Conservation (phyloP, 2,888 invertebrate genomes). For the Hemistola chrysoprasaria region DNA sequence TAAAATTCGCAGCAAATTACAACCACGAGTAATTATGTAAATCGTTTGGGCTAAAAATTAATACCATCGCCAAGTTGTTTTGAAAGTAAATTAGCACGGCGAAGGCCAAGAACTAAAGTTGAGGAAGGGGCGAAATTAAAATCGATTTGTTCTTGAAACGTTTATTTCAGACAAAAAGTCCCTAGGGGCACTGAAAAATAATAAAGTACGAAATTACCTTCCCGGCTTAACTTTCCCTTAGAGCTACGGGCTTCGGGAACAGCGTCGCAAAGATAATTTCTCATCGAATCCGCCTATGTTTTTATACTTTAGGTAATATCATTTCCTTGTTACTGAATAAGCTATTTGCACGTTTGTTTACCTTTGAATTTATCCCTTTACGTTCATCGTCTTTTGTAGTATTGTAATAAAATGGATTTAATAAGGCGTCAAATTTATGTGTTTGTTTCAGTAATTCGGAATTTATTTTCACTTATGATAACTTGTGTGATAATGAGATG, state of each 20-base stretch:
- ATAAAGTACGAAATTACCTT: conserved; percentile 61
- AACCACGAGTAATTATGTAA: conserved; percentile 10
- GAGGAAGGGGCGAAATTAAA: conserved; percentile 36
- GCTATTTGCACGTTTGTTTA: conserved; percentile 26
- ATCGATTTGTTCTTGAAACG: conserved; percentile 47
- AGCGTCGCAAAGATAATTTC: conserved; percentile 50
- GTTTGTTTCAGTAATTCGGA: conserved; percentile 15
- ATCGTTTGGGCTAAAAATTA: conserved; percentile 12
- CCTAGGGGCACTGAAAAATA: conserved; percentile 53
- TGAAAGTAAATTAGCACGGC: conserved; percentile 23
- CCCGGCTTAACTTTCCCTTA: conserved; percentile 50
- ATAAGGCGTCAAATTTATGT: conserved; percentile 4
- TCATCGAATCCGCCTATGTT: conserved; percentile 28
- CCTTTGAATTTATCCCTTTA: conserved; percentile 7
- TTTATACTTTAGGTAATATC: conserved; percentile 25
- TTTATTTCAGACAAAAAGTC: conserved; percentile 52
- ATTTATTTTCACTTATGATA: too few species aligned
- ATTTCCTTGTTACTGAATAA: conserved; percentile 30
- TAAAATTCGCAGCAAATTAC: neutral
- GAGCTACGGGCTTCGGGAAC: conserved; percentile 38
- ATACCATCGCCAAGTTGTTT: conserved; percentile 18
- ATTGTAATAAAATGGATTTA: conserved; percentile 9
- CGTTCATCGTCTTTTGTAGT: conserved; percentile 5
- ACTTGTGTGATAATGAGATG: too few species aligned
- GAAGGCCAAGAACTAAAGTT: conserved; percentile 19